Base-by-base conservation (phyloP, 2,888 invertebrate species). In the Synanthedon myopaeformis region DNA sequence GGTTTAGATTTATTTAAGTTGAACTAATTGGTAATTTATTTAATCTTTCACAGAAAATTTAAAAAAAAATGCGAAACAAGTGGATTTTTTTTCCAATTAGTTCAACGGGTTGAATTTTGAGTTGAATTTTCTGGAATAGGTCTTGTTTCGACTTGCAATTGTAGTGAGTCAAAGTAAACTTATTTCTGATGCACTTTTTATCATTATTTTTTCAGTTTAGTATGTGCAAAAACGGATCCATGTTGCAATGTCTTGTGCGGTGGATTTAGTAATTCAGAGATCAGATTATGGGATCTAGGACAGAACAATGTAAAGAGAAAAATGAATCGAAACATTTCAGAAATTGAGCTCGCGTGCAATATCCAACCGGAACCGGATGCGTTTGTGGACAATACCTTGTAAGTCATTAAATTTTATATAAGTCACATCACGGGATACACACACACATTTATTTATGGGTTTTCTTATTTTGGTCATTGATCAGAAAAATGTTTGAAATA, bases 211-310 rank as follows among this genome's bases (percentile, higher is more conserved):
- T 79, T 76, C 72, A 91, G 92, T 62, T 88, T 92, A 51, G 88
- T 91, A 56, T 90, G 90, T 68, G 91, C 89, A 17, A 88, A 85
- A 66, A 89, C 92, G 13, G 90, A 92, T 52, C 74, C 88, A 4
- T 89, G 89, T 61, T 91, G 91, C 61, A 91, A 90, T 58, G 81
- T 92, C 60, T 70, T 94, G 57, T 92, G 92, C 51, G 90, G 91
- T 49, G 94, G 94, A 23, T 93, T 92, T 67, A 89, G 89, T 59
- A 91, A 92, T 66, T 91, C 93, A 0, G 90, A 90, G 65, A 89
- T 94, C 56, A 87, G 91, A 60, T 69, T 94, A 17, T 94, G 92
- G 91, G 90, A 90, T 58, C 85, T 91, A 41, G 89, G 89, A 8
- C 81, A 85, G 57, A 87, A 82, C 55, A 80, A 81, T 65, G 66